Evolutionary conservation across 2,888 invertebrate genomes (phyloP).

Genomic region (Diadromus collaris): DNA sequence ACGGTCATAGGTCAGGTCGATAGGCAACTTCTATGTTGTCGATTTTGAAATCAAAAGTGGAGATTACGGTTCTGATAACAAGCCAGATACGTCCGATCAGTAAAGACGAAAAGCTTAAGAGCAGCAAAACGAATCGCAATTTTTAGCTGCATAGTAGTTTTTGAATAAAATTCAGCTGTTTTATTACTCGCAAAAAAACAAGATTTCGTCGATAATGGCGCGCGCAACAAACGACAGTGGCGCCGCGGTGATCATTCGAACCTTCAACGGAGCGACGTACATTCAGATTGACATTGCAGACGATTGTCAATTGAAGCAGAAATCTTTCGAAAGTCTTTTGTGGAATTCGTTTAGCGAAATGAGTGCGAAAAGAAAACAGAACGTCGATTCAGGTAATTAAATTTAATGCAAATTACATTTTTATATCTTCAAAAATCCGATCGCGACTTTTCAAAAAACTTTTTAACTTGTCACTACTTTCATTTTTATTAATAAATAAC

Average conservation of each 20-base stretch:
- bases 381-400: conserved; percentile 53
- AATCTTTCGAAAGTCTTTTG: conserved; percentile 53
- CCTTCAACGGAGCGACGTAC: conserved; percentile 58
- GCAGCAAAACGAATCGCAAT: not conserved
- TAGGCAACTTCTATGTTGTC: not conserved
- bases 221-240: conserved; percentile 62
- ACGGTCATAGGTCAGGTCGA: conserved; percentile 10
- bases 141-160: not conserved
- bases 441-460: not conserved
- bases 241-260: conserved; percentile 64
- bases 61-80: conserved; percentile 14
- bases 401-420: not conserved
- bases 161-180: conserved; percentile 27
- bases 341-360: conserved; percentile 52
- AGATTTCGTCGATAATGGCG: conserved; percentile 63
- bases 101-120: not conserved
- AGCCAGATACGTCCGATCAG: not conserved
- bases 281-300: conserved; percentile 62
- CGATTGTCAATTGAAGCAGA: conserved; percentile 45
- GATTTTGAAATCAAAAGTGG: conserved; percentile 7
- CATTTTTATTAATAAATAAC: not conserved
- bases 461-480: not conserved
- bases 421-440: not conserved
- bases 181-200: conserved; percentile 23
- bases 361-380: conserved; percentile 57